phyloP scores from a whole-genome alignment of 2,888 invertebrate species.

The Apamea epomidion region DNA sequence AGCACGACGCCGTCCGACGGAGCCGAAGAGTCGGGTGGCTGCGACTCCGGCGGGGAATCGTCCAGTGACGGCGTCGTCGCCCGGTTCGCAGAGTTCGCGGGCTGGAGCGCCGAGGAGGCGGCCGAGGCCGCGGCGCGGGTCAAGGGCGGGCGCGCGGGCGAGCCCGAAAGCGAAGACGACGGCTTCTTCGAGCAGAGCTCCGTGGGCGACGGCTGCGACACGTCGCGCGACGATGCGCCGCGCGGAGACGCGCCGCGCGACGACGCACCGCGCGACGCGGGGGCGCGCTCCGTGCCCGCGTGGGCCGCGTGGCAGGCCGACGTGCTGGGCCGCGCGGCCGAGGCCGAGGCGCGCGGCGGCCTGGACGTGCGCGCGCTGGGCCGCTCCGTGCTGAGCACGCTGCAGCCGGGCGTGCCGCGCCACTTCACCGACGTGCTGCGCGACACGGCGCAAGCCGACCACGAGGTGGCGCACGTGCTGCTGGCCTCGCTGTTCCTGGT shows the following conservation, averaged over 20 bases:
- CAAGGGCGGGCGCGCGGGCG: conserved; percentile 27
- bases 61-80: background rate
- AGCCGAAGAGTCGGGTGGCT: too few species aligned
- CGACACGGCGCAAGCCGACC: conserved; percentile 15
- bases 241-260: conserved; percentile 25
- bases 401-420: conserved; percentile 21
- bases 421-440: conserved; percentile 41
- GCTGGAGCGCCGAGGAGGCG: conserved; percentile 69
- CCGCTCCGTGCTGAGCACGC: conserved; percentile 62
- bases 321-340: conserved; percentile 66
- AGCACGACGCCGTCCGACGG: background rate
- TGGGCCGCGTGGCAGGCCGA: conserved; percentile 65
- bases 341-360: conserved; percentile 61
- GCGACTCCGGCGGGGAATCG: background rate
- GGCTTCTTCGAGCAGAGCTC: conserved; percentile 86
- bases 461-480: conserved; percentile 61
- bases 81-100: conserved; percentile 69
- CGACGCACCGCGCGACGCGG: conserved; percentile 5
- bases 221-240: conserved; percentile 14
- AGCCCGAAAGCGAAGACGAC: conserved; percentile 81
- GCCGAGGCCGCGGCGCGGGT: conserved; percentile 54
- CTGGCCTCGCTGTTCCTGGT: conserved; percentile 64
- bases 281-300: conserved; percentile 44
- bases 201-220: conserved; percentile 69
- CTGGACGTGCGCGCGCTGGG: conserved; percentile 72